Evolutionary conservation across 1,140 invertebrate species (phyloP).

Genomic region (Drosophila miranda): DNA sequence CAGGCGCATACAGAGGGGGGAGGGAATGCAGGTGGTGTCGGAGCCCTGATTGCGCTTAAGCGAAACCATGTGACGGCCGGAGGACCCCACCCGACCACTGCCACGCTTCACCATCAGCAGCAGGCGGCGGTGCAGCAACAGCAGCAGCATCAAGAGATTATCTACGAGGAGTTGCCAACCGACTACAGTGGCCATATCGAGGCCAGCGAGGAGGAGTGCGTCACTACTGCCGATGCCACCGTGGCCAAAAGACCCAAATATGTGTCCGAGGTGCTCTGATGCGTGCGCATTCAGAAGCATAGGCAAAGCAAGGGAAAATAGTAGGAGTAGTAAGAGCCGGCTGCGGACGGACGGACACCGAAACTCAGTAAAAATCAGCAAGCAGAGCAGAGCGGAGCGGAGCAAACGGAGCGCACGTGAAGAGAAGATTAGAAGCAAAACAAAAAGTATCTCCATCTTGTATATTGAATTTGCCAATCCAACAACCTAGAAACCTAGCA

Average conservation of each 20-base stretch:
- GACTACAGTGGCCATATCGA: constrained; percentile 81
- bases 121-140: constrained; percentile 54
- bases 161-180: constrained; percentile 77
- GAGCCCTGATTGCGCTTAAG: constrained; percentile 75
- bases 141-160: constrained; percentile 74
- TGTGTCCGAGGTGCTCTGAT: constrained; percentile 80
- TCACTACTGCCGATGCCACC: constrained; percentile 54
- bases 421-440: constrained; percentile 45
- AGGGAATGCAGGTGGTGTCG: constrained; percentile 54
- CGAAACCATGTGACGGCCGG: constrained; percentile 75
- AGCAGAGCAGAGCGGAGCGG: constrained; percentile 31
- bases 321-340: constrained; percentile 20
- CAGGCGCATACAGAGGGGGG: constrained; percentile 57
- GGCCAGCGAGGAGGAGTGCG: constrained; percentile 70
- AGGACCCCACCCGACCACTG: constrained; percentile 49
- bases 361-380: constrained; percentile 25
- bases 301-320: constrained; percentile 69
- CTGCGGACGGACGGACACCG: constrained; percentile 10
- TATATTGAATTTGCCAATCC: constrained; percentile 79
- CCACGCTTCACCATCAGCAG: constrained; percentile 69
- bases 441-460: constrained; percentile 77
- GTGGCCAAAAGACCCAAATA: constrained; percentile 75
- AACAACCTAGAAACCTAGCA: constrained; percentile 16
- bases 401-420: constrained; percentile 29
- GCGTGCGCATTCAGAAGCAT: constrained; percentile 74